Evolutionary conservation across 2,113 vertebrate species (phyloP).

Genomic region (Corythornis cristatus): DNA sequence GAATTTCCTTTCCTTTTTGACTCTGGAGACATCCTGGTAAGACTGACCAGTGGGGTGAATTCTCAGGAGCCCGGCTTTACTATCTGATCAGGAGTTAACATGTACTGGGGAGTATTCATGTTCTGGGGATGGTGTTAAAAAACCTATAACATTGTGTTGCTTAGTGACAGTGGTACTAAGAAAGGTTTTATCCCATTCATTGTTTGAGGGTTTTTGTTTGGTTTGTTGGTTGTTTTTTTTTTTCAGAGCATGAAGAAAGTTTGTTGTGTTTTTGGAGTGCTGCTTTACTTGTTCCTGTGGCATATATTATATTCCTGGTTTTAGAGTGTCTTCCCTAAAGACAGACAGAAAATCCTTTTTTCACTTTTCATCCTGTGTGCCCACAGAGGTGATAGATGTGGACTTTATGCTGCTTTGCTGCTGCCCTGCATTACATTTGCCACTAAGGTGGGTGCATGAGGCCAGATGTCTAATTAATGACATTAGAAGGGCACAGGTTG

Average conservation of each 20-base stretch:
- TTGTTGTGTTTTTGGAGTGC: rapidly evolving
- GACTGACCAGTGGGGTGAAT: no score
- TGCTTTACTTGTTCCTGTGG: background rate
- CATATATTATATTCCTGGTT: background rate
- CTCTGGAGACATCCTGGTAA: background rate
- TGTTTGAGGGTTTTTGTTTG: no score
- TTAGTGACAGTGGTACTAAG: background rate
- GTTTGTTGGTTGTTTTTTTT: background rate
- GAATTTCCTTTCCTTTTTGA: background rate
- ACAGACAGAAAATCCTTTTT: background rate
- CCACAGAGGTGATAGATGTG: background rate
- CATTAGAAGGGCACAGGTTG: slow-evolving; percentile 45
- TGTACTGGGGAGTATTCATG: background rate
- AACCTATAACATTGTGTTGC: background rate
- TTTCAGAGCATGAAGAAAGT: background rate
- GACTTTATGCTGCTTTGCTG: slow-evolving; percentile 1
- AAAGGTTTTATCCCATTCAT: rapidly evolving
- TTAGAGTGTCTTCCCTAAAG: background rate
- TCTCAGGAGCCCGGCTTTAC: background rate
- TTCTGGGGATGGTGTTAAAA: background rate
- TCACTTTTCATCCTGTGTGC: background rate
- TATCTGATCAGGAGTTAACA: background rate
- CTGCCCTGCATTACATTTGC: slow-evolving; percentile 13
- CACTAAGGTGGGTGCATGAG: slow-evolving; percentile 20
- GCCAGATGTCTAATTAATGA: slow-evolving; percentile 6